These are phyloP conservation scores for Synanthedon tipuliformis DNA, from an alignment of 2,888 invertebrate species.

Conservation along the genomic window DNA sequence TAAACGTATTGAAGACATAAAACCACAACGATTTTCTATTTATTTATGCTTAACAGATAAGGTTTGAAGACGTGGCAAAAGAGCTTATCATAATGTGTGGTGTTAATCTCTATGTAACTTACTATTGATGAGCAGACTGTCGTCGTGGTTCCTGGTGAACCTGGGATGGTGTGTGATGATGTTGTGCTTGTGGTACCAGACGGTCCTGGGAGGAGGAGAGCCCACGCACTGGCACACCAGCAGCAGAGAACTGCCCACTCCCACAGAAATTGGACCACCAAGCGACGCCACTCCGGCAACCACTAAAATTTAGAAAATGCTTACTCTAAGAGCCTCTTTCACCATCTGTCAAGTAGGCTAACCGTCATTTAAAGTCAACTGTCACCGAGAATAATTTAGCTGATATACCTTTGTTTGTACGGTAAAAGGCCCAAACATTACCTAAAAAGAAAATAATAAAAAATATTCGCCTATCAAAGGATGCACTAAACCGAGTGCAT, in stretches of 20 bases:
- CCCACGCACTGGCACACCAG: constrained; percentile 49
- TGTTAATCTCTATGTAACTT: too few species aligned
- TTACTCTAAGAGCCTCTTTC: too few species aligned
- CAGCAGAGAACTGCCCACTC: constrained; percentile 40
- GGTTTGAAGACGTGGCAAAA: neutral
- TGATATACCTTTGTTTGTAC: too few species aligned
- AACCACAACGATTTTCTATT: neutral
- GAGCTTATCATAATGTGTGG: too few species aligned
- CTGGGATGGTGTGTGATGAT: constrained; percentile 58
- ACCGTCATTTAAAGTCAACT: too few species aligned
- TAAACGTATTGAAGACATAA: neutral
- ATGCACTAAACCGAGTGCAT: too few species aligned
- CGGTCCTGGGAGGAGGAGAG: constrained; percentile 45
- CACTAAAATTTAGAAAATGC: constrained; percentile 34
- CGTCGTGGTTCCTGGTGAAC: constrained; percentile 53
- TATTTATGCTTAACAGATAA: neutral
- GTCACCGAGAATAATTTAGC: too few species aligned
- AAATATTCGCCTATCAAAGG: too few species aligned
- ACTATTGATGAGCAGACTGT: constrained; percentile 55
- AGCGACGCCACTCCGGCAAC: constrained; percentile 73
- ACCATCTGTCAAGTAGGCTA: too few species aligned
- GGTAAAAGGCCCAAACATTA: too few species aligned
- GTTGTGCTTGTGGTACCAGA: constrained; percentile 58
- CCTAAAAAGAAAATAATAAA: too few species aligned
- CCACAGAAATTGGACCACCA: constrained; percentile 47